Evolutionary conservation across 2,888 invertebrate genomes (phyloP), one percentile per base, ranked within the genome.

Genomic region (Osmoderma eremita): DNA sequence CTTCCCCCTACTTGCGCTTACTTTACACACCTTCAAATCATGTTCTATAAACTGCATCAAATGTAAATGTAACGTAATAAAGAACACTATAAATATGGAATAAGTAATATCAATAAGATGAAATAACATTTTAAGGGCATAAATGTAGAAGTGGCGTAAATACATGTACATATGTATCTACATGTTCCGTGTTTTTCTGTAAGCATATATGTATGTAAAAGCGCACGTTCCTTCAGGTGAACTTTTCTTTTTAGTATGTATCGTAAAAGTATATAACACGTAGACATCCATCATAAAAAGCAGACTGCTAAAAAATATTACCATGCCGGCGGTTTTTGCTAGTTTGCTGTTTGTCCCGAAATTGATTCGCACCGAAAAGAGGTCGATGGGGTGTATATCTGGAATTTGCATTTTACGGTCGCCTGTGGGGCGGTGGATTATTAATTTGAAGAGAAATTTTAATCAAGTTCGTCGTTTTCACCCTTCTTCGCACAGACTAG

Each of bases 331-430:
- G 56, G 17, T 38, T 39, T 64, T n/a, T 18, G 53, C 41, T 41
- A 20, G 64, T 12, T 45, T 39, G 17, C 39, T 22, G 39, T 65
- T 56, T 65, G 58, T 56, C 56, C 56, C 13, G 65, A 58, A 65
- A 58, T 65, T 65, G 65, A 65, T 42, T 45, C 65, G 18, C 50
- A 30, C 12, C n/a, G 45, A 18, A 49, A 36, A 48, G 10, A 39
- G 54, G 36, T 53, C 53, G 12, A 38, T 38, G 20, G n/a, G 15
- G 41, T n/a, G 51, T 30, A 36, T 50, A 49, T 53, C 45, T 36
- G 65, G 49, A 65, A 54, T 65, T 58, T 65, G 58, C 65, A 58
- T 65, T 65, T 65, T 48, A 56, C 48, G 45, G 20, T 45, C 36
- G 41, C 17, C 18, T 4, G 30, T 45, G n/a, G 10, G n/a, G 48